Conservation (phyloP, 1,140 invertebrate genomes). For the Drosophila trapezifrons region DNA sequence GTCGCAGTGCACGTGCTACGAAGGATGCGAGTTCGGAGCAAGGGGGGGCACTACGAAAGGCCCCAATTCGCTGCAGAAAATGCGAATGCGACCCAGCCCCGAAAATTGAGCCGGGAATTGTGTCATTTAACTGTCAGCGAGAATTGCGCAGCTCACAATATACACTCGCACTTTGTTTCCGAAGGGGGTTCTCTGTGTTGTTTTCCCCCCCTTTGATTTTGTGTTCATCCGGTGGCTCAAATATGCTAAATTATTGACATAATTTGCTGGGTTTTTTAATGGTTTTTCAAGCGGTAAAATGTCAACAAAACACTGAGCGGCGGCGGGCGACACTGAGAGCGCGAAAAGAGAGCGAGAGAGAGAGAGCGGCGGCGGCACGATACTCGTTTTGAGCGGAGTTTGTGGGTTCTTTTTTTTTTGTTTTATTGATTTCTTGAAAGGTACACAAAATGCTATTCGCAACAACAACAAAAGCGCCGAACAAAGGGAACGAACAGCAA, state of each 20-base stretch:
- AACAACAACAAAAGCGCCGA: constrained; percentile 68
- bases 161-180: constrained; percentile 14
- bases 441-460: constrained; percentile 83
- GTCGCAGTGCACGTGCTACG: constrained; percentile 52
- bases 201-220: not conserved
- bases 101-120: constrained; percentile 56
- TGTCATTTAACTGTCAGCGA: constrained; percentile 74
- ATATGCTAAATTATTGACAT: constrained; percentile 73
- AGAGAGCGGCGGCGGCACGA: constrained; percentile 15
- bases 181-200: constrained; percentile 11
- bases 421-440: constrained; percentile 84
- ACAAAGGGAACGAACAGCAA: constrained; percentile 57
- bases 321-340: constrained; percentile 1
- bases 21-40: not conserved
- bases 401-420: constrained; percentile 64
- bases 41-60: not conserved
- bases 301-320: constrained; percentile 66
- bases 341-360: constrained; percentile 27
- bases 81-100: constrained; percentile 46
- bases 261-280: constrained; percentile 40
- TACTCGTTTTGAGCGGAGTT: constrained; percentile 77
- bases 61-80: constrained; percentile 49
- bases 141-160: constrained; percentile 40
- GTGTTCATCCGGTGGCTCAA: constrained; percentile 38
- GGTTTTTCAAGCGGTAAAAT: constrained; percentile 59